phyloP scores from a whole-genome alignment of 2,113 vertebrate species.

The Holacanthus passer region DNA sequence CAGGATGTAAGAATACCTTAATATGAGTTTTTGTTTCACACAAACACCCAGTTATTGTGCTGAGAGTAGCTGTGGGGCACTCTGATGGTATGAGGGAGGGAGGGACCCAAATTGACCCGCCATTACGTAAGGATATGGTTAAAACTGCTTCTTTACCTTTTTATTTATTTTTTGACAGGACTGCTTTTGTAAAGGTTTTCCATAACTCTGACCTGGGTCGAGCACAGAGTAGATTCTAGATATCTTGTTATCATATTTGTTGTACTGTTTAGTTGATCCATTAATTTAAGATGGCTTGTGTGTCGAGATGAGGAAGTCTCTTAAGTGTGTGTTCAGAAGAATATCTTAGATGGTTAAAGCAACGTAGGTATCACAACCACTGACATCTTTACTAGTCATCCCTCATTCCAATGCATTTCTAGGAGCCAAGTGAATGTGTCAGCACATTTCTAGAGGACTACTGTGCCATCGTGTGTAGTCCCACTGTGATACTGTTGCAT shows the following conservation, averaged over 20 bases:
- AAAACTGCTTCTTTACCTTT: conserved; percentile 12
- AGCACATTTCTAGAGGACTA: conserved; percentile 54
- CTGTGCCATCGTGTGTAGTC: conserved; percentile 65
- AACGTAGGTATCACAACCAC: conserved; percentile 69
- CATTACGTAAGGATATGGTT: conserved; percentile 42
- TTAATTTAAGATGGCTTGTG: conserved; percentile 8
- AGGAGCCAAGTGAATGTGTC: conserved; percentile 60
- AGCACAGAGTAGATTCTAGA: conserved; percentile 23
- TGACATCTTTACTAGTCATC: conserved; percentile 79
- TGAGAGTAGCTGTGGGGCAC: conserved; percentile 80
- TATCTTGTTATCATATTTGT: conserved; percentile 4
- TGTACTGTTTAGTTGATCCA: conserved; percentile 14
- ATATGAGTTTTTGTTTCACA: conserved; percentile 84
- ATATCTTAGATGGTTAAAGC: conserved; percentile 39
- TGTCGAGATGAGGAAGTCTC: conserved; percentile 37
- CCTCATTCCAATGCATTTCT: conserved; percentile 81
- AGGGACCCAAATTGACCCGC: conserved; percentile 59
- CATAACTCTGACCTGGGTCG: conserved; percentile 14
- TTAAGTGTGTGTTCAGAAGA: conserved; percentile 45
- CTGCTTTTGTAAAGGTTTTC: conserved; percentile 39
- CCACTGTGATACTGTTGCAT: conserved; percentile 58
- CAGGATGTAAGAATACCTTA: conserved; percentile 92
- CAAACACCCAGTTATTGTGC: conserved; percentile 80
- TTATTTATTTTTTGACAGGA: conserved; percentile 19
- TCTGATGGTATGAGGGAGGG: conserved; percentile 75